Evolutionary conservation across 2,113 vertebrate genomes (phyloP), one percentile per base, ranked within the genome.

Genomic region (Coryphaenoides rupestris): DNA sequence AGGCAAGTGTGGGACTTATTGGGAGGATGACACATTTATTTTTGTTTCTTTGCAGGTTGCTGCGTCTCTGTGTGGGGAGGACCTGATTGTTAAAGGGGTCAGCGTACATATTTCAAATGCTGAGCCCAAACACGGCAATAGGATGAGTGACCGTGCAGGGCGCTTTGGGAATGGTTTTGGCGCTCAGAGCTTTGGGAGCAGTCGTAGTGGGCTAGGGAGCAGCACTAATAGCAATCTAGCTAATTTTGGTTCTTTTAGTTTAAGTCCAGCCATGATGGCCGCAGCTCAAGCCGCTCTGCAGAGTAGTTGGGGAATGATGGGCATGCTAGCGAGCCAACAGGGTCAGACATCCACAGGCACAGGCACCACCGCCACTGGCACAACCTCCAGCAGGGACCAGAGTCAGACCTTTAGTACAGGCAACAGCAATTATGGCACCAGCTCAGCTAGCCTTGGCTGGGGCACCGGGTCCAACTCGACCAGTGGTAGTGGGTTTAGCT

Each of bases 241-340:
- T 83, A 99, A 97, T 81, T 98, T 99, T 0, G 93, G 95, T 47
- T 94, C 93, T 45, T 98, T 98, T 81, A 99, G 93, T 80, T 93
- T 99, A 72, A 99, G 97, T 72, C 97, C 97, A 0, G 97, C 97
- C 1, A 98, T 99, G 96, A 99, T 99, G 97, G 97, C 97, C 0
- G 97, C 96, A 0, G 97, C 96, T 0, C 96, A 98, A 87, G 96
- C 97, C 0, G 97, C 96, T 0, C 81, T 99, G 71, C 96, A 99
- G 86, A 99, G 97, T 89, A 99, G 97, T 78, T 99, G 97, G 97
- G 96, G 96, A 0, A 98, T 99, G 96, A 99, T 99, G 97, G 97
- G 97, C 58, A 99, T 99, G 97, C 63, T 99, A 62, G 97, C 97
- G 15, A 98, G 93, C 72, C 97, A 99, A 84, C 96, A 99, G 84